A percentile compares a stretch with the other conserved stretches of the same genome.
These are phyloP conservation scores for Ectemnius lituratus DNA, from an alignment of 2,888 invertebrate species.

Conservation along the genomic window DNA sequence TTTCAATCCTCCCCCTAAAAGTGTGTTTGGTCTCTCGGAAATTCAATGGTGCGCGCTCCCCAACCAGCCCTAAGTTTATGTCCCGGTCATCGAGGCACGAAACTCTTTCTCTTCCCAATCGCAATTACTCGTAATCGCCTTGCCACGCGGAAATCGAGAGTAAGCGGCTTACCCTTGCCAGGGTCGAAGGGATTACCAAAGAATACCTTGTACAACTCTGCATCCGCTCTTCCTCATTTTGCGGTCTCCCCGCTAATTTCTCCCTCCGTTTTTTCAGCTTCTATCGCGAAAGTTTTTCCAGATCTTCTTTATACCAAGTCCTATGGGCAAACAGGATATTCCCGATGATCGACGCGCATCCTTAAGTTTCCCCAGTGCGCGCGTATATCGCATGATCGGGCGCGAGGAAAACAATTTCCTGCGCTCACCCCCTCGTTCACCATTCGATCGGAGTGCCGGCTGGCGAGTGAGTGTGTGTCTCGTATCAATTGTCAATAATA, in stretches of 20 bases:
- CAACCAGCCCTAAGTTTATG: not conserved
- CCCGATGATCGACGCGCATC: slow-evolving; percentile 14
- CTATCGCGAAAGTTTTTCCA: not conserved
- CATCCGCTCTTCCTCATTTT: slow-evolving; percentile 4
- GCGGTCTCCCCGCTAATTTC: slow-evolving; percentile 4
- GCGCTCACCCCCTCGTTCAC: slow-evolving; percentile 8
- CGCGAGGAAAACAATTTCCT: slow-evolving; percentile 44
- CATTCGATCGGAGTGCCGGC: slow-evolving; percentile 40
- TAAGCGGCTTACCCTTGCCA: slow-evolving; percentile 62
- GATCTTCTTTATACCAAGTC: not conserved
- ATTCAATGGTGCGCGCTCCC: not conserved
- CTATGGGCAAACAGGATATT: slow-evolving; percentile 1
- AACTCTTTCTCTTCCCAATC: slow-evolving; percentile 46
- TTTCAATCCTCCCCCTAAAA: not conserved
- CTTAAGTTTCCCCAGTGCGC: slow-evolving; percentile 26
- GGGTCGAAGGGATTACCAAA: slow-evolving; percentile 39
- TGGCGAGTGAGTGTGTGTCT: slow-evolving; percentile 23
- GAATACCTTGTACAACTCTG: slow-evolving; percentile 52
- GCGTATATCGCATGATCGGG: slow-evolving; percentile 31
- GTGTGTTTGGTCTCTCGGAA: not conserved
- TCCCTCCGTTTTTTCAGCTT: not conserved
- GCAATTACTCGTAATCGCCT: slow-evolving; percentile 67
- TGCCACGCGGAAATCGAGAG: slow-evolving; percentile 57
- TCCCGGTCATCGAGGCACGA: slow-evolving; percentile 1
- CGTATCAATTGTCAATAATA: slow-evolving; percentile 61